Conservation (phyloP, 2,888 invertebrate species). For the Hypomecis atomaria region DNA sequence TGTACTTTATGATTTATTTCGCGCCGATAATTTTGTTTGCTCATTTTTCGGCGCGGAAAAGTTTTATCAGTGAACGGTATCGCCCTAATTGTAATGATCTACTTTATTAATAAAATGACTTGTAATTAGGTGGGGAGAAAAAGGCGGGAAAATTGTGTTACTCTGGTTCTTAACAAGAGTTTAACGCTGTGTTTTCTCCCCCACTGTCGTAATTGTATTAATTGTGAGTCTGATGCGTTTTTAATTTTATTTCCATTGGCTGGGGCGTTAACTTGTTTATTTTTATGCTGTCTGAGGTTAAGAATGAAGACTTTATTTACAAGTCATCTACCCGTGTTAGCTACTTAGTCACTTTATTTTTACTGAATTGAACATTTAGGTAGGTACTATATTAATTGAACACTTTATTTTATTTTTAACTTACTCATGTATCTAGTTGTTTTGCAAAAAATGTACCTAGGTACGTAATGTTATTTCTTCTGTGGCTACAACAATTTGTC, state of each 20-base stretch:
- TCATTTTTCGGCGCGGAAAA: constrained; percentile 27
- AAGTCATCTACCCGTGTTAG: neutral
- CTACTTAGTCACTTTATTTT: no score
- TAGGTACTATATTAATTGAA: no score
- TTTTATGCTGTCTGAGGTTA: constrained; percentile 28
- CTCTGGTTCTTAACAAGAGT: constrained; percentile 72
- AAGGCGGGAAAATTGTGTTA: constrained; percentile 79
- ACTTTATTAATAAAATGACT: constrained; percentile 80
- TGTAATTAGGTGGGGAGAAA: constrained; percentile 81
- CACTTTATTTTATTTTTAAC: no score
- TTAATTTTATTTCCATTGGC: constrained; percentile 43
- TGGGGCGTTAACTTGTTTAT: constrained; percentile 38
- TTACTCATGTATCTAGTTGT: no score
- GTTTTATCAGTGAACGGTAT: constrained; percentile 45
- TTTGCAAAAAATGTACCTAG: no score
- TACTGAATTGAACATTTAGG: no score
- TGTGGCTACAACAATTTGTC: no score
- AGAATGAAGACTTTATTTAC: constrained; percentile 21
- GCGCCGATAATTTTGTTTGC: constrained; percentile 39
- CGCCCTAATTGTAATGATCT: constrained; percentile 75
- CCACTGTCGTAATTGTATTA: constrained; percentile 76
- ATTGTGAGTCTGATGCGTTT: constrained; percentile 67
- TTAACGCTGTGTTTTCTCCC: constrained; percentile 74
- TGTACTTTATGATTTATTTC: constrained; percentile 37
- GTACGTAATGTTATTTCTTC: no score